Evolutionary conservation across 2,113 vertebrate genomes (phyloP).

Genomic region (Tupaia tana): DNA sequence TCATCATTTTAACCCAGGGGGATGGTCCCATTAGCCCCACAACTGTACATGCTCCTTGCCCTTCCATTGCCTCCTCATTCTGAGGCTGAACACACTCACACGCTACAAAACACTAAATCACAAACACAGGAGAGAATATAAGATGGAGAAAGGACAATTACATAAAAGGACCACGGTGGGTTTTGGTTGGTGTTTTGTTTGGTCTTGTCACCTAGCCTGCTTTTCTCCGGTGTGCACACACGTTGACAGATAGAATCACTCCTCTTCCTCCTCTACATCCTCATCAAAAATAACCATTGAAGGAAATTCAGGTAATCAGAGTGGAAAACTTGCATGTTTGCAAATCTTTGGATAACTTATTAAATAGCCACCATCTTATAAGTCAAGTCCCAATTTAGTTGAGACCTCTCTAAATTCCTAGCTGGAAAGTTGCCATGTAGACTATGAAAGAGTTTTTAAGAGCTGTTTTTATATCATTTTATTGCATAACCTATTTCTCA

Average conservation of each 20-base stretch:
- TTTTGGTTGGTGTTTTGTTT: too few relatives aligned
- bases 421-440: neutral
- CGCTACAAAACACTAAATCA: neutral
- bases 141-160: neutral
- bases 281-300: neutral
- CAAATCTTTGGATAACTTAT: neutral
- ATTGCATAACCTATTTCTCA: conserved; percentile 9
- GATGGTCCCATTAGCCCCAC: neutral
- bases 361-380: neutral
- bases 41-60: neutral
- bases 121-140: neutral
- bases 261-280: too few relatives aligned
- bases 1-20: neutral
- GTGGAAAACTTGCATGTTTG: neutral
- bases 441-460: neutral
- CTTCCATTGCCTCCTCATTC: neutral
- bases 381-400: neutral
- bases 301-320: neutral
- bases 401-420: neutral
- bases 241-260: neutral
- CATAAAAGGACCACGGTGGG: neutral
- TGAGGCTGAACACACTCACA: neutral
- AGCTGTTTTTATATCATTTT: neutral
- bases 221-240: neutral
- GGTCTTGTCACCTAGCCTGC: neutral